These are phyloP conservation scores for Paramormyrops hopkinsi DNA, from an alignment of 2,797 vertebrate genomes.

Conservation along the genomic window DNA sequence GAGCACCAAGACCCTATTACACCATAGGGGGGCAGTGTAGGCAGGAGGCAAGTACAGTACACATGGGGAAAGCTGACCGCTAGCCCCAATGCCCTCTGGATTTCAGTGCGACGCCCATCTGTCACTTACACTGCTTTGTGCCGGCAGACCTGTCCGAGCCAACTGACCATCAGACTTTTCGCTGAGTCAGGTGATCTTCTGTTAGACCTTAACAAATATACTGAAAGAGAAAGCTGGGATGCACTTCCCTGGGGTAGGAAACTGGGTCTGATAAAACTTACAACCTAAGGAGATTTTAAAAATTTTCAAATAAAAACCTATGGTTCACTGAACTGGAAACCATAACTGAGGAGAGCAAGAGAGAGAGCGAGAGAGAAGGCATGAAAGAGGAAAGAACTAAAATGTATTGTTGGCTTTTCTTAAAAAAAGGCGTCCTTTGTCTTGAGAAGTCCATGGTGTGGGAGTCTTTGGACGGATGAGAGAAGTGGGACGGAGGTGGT, in stretches of 20 bases:
- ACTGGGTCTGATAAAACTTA: background rate
- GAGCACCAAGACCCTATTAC: background rate
- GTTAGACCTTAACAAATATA: background rate
- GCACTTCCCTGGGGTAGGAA: background rate
- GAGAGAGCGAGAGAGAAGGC: too few species aligned
- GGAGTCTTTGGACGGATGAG: conserved; percentile 46
- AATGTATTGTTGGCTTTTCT: conserved; percentile 46
- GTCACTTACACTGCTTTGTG: background rate
- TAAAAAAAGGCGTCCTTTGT: conserved; percentile 50
- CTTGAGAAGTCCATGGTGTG: conserved; percentile 46
- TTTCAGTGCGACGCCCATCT: background rate
- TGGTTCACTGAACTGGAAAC: background rate
- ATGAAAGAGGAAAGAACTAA: conserved; percentile 27
- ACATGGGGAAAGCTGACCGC: background rate
- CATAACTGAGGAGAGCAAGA: background rate
- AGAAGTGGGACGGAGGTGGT: conserved; percentile 42
- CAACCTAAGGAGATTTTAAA: background rate
- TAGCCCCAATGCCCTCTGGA: background rate
- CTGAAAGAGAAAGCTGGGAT: background rate
- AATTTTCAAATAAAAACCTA: background rate
- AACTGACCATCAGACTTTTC: background rate
- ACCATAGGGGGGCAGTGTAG: background rate
- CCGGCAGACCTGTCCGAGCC: background rate
- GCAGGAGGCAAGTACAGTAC: background rate
- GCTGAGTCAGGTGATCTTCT: background rate